Conservation (phyloP, 2,888 invertebrate species). For the Crioceris asparagi region DNA sequence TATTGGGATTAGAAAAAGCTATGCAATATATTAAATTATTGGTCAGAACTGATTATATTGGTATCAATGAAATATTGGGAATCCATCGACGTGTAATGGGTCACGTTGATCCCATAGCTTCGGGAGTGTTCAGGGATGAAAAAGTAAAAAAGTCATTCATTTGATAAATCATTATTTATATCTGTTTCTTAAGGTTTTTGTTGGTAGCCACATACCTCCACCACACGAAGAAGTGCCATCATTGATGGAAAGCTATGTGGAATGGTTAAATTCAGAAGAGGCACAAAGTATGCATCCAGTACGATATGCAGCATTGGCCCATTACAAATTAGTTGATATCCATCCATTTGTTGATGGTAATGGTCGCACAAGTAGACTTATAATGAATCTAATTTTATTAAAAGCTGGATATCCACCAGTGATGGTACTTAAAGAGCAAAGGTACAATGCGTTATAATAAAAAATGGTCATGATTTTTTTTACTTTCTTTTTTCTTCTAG, state of each 20-base stretch:
- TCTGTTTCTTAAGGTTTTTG: slow-evolving; percentile 63
- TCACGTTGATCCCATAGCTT: slow-evolving; percentile 86
- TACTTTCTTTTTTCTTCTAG: slow-evolving; percentile 31
- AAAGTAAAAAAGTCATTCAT: too few relatives aligned
- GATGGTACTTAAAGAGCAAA: slow-evolving; percentile 80
- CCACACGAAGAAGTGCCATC: slow-evolving; percentile 69
- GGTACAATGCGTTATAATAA: slow-evolving; percentile 28
- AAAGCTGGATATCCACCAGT: slow-evolving; percentile 94
- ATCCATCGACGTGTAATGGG: slow-evolving; percentile 89
- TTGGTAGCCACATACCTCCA: slow-evolving; percentile 91
- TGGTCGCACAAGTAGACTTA: slow-evolving; percentile 84
- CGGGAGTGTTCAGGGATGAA: slow-evolving; percentile 77
- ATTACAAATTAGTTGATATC: slow-evolving; percentile 93
- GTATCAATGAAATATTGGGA: slow-evolving; percentile 77
- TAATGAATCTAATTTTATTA: slow-evolving; percentile 95
- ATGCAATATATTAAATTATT: slow-evolving; percentile 82
- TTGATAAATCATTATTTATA: not conserved
- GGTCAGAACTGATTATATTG: slow-evolving; percentile 66
- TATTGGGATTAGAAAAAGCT: slow-evolving; percentile 86
- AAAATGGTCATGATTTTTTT: not conserved
- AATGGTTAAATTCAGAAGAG: slow-evolving; percentile 87
- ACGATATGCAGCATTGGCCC: slow-evolving; percentile 89
- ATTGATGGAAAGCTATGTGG: slow-evolving; percentile 80
- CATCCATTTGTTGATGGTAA: slow-evolving; percentile 97
- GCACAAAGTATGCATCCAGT: slow-evolving; percentile 47